Evolutionary conservation across 2,888 invertebrate species (phyloP), one percentile per base, ranked within the genome.

Genomic region (Abrostola tripartita): DNA sequence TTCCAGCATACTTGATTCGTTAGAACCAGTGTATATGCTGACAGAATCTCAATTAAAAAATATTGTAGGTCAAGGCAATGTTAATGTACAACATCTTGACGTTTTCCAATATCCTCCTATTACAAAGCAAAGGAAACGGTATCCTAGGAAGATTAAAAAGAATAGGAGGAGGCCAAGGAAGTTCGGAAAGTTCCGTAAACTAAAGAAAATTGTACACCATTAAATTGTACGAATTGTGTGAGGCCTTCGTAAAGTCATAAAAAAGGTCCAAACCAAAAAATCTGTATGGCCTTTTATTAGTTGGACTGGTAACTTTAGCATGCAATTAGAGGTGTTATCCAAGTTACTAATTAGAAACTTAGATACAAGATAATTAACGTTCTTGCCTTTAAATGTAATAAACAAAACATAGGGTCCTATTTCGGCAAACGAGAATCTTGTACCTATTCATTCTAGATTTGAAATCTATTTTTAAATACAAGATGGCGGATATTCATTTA

Each of bases 21-120:
- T 89, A 24, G 93, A 94, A 73, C 93, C 94, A 0, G 86, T 94
- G 0, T 94, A 93, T 53, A 87, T 94, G 85, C 65, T 94, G 9
- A 92, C 93, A 0, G 88, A 91, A 63, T 83, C 90, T 0, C 93
- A 94, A 54, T 71, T 94, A 1, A 90, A 91, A 75, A 86, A 86
- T 36, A 68, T 94, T 0, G 78, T 93, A 1, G 91, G 92, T 0
- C 88, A 90, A 0, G 51, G 54, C 54, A 88, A 91, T 66, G 71
- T 92, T 0, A 93, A 94, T 65, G 91, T 93, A 37, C 88, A 90
- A 42, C 93, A 93, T 81, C 82, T 92, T 53, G 92, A 92, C 50
- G 84, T 92, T 0, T 92, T 82, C 44, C 91, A 93, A 68, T 73
- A 79, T 6, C 52, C 67, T 0, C 40, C 62, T 8, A 12, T 86